Evolutionary conservation across 2,797 vertebrate species (phyloP).

Genomic region (Catharus ustulatus): DNA sequence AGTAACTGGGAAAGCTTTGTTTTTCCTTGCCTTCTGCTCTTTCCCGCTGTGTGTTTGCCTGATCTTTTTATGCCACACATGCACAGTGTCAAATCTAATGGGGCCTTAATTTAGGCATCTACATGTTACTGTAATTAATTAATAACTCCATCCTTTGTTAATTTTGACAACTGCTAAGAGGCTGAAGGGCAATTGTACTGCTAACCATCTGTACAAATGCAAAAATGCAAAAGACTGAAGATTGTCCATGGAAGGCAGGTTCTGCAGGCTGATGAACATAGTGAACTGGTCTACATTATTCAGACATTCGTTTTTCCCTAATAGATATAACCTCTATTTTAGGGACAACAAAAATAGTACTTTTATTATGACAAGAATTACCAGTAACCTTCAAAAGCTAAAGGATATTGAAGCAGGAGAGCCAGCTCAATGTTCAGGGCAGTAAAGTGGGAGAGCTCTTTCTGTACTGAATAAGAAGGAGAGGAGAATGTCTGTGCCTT

Average conservation of each 20-base stretch:
- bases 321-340: not conserved
- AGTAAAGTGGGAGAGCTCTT: not conserved
- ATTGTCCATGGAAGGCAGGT: not conserved
- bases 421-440: not conserved
- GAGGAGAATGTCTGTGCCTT: not conserved
- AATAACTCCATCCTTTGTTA: slow-evolving; percentile 42
- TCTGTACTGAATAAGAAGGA: not conserved
- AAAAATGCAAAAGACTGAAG: not conserved
- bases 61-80: not conserved
- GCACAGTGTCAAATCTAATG: not conserved
- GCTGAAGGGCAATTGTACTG: slow-evolving; percentile 5
- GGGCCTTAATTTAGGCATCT: slow-evolving; percentile 8
- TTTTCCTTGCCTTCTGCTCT: not conserved
- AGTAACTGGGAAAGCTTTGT: not conserved
- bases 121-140: slow-evolving; percentile 23
- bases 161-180: slow-evolving; percentile 45
- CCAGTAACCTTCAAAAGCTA: not conserved
- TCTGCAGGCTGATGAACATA: not conserved
- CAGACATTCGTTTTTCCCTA: not conserved
- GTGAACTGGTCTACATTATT: not conserved
- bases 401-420: not conserved
- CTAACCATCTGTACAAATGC: not conserved
- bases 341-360: not conserved
- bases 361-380: not conserved
- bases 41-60: not conserved